Conservation (phyloP, 2,113 vertebrate genomes). For the Triplophysa siluroides region DNA sequence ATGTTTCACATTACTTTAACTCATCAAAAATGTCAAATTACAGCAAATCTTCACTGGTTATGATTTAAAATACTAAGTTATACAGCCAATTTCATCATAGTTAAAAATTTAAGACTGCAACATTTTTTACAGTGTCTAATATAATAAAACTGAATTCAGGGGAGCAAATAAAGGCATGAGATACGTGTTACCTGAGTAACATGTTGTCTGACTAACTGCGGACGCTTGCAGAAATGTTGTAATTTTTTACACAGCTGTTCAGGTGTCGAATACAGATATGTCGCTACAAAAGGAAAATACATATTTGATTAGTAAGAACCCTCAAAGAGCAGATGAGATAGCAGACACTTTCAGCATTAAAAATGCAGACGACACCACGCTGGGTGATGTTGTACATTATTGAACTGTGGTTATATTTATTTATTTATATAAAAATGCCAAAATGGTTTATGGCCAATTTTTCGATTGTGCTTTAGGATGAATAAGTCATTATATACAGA, state of each 20-base stretch:
- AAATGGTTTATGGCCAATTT: slow-evolving; percentile 21
- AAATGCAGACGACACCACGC: slow-evolving; percentile 90
- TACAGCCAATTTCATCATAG: too few species aligned
- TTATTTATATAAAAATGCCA: slow-evolving; percentile 54
- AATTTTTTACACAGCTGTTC: slow-evolving; percentile 92
- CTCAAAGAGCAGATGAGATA: slow-evolving; percentile 88
- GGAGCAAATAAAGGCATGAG: too few species aligned
- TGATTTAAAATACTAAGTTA: too few species aligned
- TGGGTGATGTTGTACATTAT: slow-evolving; percentile 90
- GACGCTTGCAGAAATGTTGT: slow-evolving; percentile 86
- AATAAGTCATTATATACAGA: slow-evolving; percentile 56
- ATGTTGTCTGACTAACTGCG: slow-evolving; percentile 83
- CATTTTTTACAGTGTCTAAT: too few species aligned
- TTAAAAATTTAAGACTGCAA: too few species aligned
- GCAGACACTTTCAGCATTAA: slow-evolving; percentile 92
- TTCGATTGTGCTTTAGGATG: slow-evolving; percentile 40
- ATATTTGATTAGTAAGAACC: slow-evolving; percentile 93
- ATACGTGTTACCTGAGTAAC: slow-evolving; percentile 79
- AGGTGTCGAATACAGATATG: slow-evolving; percentile 97
- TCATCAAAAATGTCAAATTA: too few species aligned
- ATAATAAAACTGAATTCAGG: too few species aligned
- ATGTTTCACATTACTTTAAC: too few species aligned
- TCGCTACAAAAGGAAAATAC: slow-evolving; percentile 80
- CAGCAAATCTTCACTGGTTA: too few species aligned
- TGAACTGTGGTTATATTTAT: slow-evolving; percentile 85